Evolutionary conservation across 2,797 vertebrate genomes (phyloP), one percentile per base, ranked within the genome.

Genomic region (Acanthurus lineatus): DNA sequence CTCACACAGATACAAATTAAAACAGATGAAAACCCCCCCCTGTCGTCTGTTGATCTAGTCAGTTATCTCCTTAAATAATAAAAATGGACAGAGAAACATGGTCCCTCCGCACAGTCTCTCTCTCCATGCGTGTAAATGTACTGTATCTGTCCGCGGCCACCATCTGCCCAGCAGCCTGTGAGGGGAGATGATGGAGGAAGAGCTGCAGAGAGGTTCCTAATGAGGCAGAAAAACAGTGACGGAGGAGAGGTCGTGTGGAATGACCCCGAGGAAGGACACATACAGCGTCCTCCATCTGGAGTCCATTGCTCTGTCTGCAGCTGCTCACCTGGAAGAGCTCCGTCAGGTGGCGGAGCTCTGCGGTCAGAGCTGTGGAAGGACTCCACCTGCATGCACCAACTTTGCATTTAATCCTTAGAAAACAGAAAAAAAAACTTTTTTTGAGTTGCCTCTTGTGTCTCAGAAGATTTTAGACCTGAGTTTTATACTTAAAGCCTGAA

Each of bases 221-320:
- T 89, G 91, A 91, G 83, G 88, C 89, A 79, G 83, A 90, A 87
- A 88, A 91, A 79, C 82, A 35, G 76, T 69, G 86, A 77, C 16
- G 56, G 82, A 82, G 87, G 77, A 63, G 80, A 74, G 88, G 87
- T 87, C 72, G 11, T 11, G 76, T 49, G 79, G 83, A 87, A 78
- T 72, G 86, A 89, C 81, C 87, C 60, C 0, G 64, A 80, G 62
- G 76, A 88, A 87, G 87, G 86, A 84, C 84, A 60, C 79, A 58
- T 59, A 40, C 54, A 12, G 83, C 44, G 25, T 53, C 76, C 6
- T 79, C 89, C 89, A 87, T 88, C 91, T 91, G 89, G 83, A 86
- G 52, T 73, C 73, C 59, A 56, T 69, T 17, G 15, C 65, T 75
- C 81, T 32, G 66, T 60, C 69, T 62, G 66, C 69, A 78, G 79